Conservation (phyloP, 2,113 vertebrate genomes). For the Bungarus multicinctus region DNA sequence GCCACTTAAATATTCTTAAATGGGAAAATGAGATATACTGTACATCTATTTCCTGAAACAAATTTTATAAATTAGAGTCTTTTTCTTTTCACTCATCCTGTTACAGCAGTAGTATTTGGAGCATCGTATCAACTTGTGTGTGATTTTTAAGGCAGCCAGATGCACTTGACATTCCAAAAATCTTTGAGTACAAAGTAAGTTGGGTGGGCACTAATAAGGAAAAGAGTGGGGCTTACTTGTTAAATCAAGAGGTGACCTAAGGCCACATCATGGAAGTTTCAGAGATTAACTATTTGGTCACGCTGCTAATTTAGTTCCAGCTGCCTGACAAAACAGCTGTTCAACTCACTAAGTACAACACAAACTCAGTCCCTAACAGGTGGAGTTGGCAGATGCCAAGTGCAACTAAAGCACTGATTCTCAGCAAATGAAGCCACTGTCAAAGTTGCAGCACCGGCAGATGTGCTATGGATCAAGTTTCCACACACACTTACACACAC, state of each 20-base stretch:
- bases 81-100: neutral
- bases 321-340: conserved; percentile 9
- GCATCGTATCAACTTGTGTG: neutral
- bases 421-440: neutral
- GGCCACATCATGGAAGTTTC: neutral
- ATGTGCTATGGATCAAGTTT: neutral
- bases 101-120: neutral
- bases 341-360: neutral
- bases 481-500: neutral
- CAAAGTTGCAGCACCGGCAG: neutral
- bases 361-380: neutral
- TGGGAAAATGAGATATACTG: neutral
- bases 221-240: neutral
- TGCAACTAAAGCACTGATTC: neutral
- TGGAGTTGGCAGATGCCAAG: neutral
- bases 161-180: neutral
- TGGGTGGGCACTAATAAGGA: neutral
- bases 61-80: neutral
- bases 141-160: neutral
- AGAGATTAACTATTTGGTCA: conserved; percentile 12
- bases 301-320: conserved; percentile 16
- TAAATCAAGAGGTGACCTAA: conserved; percentile 12
- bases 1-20: neutral
- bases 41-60: neutral
- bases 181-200: neutral